phyloP scores from a whole-genome alignment of 2,888 invertebrate genomes.

The Pheosia tremula region DNA sequence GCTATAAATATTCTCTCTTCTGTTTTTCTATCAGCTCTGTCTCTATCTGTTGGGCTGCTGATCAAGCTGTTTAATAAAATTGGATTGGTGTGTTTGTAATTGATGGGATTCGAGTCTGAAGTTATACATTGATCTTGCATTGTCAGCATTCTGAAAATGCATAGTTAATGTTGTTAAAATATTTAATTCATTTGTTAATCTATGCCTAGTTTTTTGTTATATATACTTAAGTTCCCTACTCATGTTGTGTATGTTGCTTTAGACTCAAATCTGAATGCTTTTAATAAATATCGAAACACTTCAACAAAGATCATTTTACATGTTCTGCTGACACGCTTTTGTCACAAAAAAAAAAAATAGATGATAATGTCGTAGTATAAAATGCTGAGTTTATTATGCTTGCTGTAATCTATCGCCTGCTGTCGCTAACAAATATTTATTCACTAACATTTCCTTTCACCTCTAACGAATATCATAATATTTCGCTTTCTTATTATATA shows the following conservation, averaged over 20 bases:
- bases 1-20: too few species aligned
- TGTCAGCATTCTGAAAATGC: too few species aligned
- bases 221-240: too few species aligned
- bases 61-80: too few species aligned
- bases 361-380: background rate
- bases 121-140: too few species aligned
- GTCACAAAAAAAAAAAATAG: background rate
- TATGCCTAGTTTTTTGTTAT: too few species aligned
- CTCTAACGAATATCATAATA: conserved; percentile 24
- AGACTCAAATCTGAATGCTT: background rate
- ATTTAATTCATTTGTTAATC: too few species aligned
- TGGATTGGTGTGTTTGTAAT: too few species aligned
- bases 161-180: too few species aligned
- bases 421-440: conserved; percentile 15
- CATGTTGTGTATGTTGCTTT: background rate
- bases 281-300: background rate
- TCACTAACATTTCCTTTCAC: conserved; percentile 22
- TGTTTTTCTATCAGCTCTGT: too few species aligned
- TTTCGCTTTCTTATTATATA: conserved; percentile 58
- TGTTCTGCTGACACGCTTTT: background rate
- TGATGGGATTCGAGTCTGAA: too few species aligned
- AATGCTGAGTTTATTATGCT: background rate
- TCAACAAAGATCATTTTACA: background rate
- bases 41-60: too few species aligned
- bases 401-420: conserved; percentile 19